These are phyloP conservation scores for Hyperoplus lanceolatus DNA, from an alignment of 2,797 vertebrate species.

Conservation along the genomic window DNA sequence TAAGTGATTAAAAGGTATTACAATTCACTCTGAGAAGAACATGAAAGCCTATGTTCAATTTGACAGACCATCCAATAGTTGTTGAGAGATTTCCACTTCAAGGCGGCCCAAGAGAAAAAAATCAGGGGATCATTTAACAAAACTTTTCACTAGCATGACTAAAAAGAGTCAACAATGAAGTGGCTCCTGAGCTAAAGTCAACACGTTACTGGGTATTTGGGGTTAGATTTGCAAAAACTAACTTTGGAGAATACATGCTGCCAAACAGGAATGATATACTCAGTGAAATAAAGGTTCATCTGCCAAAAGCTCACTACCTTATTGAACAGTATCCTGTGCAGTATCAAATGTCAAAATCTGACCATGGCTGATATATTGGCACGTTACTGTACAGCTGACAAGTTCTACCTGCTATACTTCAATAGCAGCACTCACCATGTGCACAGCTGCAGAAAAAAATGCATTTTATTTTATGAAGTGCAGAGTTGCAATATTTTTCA, in stretches of 20 bases:
- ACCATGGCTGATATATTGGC: background rate
- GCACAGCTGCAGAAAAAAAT: constrained; percentile 7
- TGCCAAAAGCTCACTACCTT: background rate
- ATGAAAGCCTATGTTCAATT: background rate
- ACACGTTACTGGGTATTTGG: constrained; percentile 5
- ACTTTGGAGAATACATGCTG: background rate
- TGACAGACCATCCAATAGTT: background rate
- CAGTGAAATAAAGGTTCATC: background rate
- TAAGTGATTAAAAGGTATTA: too few species aligned
- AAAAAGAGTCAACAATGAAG: background rate
- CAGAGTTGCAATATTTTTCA: constrained; percentile 12
- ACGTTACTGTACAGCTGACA: background rate
- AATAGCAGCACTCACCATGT: constrained; percentile 1
- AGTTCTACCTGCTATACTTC: background rate
- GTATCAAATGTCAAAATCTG: background rate
- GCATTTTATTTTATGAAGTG: constrained; percentile 22
- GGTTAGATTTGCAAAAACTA: background rate
- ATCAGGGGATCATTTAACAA: too few species aligned
- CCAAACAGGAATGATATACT: background rate
- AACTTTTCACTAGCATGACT: too few species aligned
- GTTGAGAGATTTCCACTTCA: background rate
- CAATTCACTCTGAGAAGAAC: background rate
- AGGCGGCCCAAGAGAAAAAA: background rate
- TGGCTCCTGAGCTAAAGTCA: background rate
- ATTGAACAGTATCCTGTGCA: background rate